Percentiles rank a stretch among this genome's conserved stretches.
Conservation (phyloP, 2,888 invertebrate genomes). For the Scaptodrosophila latifasciaeformis region DNA sequence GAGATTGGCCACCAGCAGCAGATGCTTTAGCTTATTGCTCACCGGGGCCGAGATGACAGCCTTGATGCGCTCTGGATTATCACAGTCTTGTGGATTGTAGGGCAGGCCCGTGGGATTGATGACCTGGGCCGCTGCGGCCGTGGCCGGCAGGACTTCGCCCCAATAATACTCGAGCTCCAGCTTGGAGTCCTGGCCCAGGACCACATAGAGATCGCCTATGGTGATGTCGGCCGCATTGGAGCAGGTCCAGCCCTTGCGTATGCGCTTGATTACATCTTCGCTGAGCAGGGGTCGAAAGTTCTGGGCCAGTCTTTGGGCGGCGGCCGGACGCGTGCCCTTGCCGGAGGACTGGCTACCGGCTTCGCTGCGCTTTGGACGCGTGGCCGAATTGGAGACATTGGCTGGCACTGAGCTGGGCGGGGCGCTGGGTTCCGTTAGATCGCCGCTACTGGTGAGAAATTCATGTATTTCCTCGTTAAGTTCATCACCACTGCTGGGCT, state of each 20-base stretch:
- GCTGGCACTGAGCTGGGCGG: constrained; percentile 1
- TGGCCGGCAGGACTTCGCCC: constrained; percentile 77
- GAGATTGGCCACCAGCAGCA: constrained; percentile 73
- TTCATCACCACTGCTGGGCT: constrained; percentile 55
- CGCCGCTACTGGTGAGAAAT: constrained; percentile 36
- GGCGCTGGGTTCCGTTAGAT: not conserved
- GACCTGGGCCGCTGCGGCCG: constrained; percentile 9
- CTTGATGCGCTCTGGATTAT: constrained; percentile 61
- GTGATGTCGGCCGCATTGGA: constrained; percentile 86
- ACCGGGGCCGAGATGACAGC: constrained; percentile 57
- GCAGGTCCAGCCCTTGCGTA: constrained; percentile 84
- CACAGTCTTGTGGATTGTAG: constrained; percentile 63
- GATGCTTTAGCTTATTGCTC: constrained; percentile 73
- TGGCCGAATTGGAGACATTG: not conserved
- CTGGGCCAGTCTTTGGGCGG: constrained; percentile 44
- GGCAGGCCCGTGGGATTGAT: constrained; percentile 54
- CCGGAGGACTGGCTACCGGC: constrained; percentile 14
- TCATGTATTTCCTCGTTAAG: constrained; percentile 67
- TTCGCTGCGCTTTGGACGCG: constrained; percentile 41
- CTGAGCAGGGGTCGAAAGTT: constrained; percentile 72
- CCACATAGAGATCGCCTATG: constrained; percentile 91
- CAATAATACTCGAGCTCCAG: constrained; percentile 88
- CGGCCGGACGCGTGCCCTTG: constrained; percentile 34
- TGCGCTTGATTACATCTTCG: constrained; percentile 72
- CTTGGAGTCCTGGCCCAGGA: constrained; percentile 84